Base-by-base conservation (phyloP, 53 echinoderm and acorn worm species). In the Mesocentrotus franciscanus region DNA sequence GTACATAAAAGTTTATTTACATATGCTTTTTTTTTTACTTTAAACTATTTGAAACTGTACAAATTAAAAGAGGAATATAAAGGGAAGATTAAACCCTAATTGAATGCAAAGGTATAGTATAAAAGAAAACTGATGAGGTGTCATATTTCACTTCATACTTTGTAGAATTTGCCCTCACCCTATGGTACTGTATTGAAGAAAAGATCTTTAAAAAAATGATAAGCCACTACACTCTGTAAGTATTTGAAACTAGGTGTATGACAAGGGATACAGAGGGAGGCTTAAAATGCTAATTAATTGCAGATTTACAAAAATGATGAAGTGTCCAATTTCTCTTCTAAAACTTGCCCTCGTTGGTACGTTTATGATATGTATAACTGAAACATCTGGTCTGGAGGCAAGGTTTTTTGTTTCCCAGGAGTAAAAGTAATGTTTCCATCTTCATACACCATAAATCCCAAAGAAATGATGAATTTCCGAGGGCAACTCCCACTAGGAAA, bases 381-480 rank as follows among this genome's bases (percentile, higher is more conserved):
- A 58, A 87, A n/a, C 87, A 87, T 58, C 11, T 87, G 87, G 87
- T 10, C 58, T 2, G 8, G 87, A 18, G 8, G 56, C 56, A 87
- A 58, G 87, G 56, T 17, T 87, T 87, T 87, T 56, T n/a, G n/a
- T 11, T 87, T 20, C 87, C 87, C 56, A 10, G 56, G 29, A 34
- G 58, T 27, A 26, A 27, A 11, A 87, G 87, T 87, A 87, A 87
- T 87, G 87, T 87, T 87, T 87, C 87, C 87, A 87, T 87, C 58
- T 87, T 59, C 33, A 91, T 36, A 66, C 36, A 62, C 91, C 91
- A 18, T 68, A 66, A 29, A 91, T 91, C 91, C 68, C 68, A 2
- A 2, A 91, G 68, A 91, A 91, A 91, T 91, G 61, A 91, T 91
- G 61, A 64, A 64, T 91, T 91, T 91, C 91, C 91, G 13, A 33